Conservation (phyloP, 2,888 invertebrate species). For the Elgonia sp. region DNA sequence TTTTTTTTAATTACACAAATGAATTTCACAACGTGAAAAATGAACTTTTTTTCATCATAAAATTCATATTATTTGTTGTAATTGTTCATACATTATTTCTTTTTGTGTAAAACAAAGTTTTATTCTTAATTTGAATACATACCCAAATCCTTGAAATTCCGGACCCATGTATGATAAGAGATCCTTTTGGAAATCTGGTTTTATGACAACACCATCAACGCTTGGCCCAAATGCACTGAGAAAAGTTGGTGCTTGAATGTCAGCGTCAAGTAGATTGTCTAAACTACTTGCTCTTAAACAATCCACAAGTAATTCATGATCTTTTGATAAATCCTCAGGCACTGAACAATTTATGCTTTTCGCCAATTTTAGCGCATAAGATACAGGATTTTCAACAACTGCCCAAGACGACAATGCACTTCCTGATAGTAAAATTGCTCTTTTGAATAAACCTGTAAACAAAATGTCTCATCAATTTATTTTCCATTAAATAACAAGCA, state of each 20-base stretch:
- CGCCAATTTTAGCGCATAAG: constrained; percentile 93
- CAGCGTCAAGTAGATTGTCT: constrained; percentile 91
- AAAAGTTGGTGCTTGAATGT: constrained; percentile 94
- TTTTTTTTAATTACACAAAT: too few species aligned
- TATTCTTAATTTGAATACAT: constrained; percentile 57
- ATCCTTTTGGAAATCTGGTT: constrained; percentile 94
- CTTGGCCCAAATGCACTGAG: constrained; percentile 96
- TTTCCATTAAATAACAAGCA: too few species aligned
- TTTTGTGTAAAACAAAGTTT: neutral
- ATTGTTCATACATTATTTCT: too few species aligned
- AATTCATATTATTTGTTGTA: too few species aligned
- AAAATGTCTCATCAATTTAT: too few species aligned
- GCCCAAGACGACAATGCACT: constrained; percentile 97
- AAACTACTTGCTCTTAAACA: constrained; percentile 93
- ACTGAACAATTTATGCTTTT: constrained; percentile 94
- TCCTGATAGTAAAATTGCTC: constrained; percentile 95
- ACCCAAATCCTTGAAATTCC: constrained; percentile 86
- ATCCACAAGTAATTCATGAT: constrained; percentile 95
- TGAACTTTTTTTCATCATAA: too few species aligned
- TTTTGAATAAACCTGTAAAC: constrained; percentile 96
- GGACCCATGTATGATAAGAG: constrained; percentile 90
- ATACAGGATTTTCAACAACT: constrained; percentile 94
- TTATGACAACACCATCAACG: constrained; percentile 97
- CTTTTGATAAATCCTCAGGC: constrained; percentile 93
- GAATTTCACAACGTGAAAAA: too few species aligned